Evolutionary conservation across 2,113 vertebrate species (phyloP), one percentile per base, ranked within the genome.

Genomic region (Phyllostomus hastatus): DNA sequence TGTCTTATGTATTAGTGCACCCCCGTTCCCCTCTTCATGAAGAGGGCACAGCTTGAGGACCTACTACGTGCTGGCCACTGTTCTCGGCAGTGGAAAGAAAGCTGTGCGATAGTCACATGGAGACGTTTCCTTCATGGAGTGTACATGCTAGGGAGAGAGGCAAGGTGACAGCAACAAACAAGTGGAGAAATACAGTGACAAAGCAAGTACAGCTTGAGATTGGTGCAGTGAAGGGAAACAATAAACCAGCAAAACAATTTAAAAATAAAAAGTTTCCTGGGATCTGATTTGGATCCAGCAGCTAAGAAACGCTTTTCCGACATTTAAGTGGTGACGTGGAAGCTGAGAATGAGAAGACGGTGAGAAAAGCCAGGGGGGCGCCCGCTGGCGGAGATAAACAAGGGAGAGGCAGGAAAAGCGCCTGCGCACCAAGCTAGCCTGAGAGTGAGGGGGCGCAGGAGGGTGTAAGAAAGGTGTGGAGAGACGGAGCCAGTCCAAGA

Each of bases 361-460:
- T 38, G 48, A 67, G 17, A 46, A 57, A 54, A 54, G 24, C 52
- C 84, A 59, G 17, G 38, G 24, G n/a, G 19, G 15, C 10, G 14
- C 9, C 48, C 64, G 43, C 3, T 57, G 10, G 28, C 26, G n/a
- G 20, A 80, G 41, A 48, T 5, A 35, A 75, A 66, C 8, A 38
- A 24, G 35, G 0, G 2, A 4, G 2, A 16, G 1, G 4, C 12
- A 73, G 19, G 4, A 12, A 54, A 9, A 5, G 8, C 1, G 1
- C 22, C 7, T 14, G 52, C 7, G 6, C 33, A n/a, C 15, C 11
- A 14, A 38, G 59, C 24, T 11, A 59, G 10, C 20, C 33, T 3
- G 43, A 50, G 4, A 28, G 11, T 31, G 41, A 64, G 14, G 9
- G 67, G 8, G 28, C 10, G 26, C 16, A 10, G 19, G 82, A 24